Conservation (phyloP, 2,113 vertebrate genomes). For the Cygnus atratus region DNA sequence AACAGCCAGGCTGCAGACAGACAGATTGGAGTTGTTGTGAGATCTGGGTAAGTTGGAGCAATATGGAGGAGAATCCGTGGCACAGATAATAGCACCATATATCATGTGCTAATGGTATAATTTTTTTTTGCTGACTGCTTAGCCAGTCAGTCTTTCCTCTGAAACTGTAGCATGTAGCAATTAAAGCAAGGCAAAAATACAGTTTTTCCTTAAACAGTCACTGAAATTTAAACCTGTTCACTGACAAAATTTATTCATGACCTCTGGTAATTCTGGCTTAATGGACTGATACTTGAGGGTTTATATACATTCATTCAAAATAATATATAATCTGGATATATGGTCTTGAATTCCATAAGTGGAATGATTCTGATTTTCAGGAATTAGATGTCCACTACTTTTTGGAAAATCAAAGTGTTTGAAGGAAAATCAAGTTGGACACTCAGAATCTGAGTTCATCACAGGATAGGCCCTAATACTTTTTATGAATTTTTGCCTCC, state of each 20-base stretch:
- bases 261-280: constrained; percentile 21
- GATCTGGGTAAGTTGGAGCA: constrained; percentile 1
- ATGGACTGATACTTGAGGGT: constrained; percentile 10
- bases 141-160: constrained; percentile 13
- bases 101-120: background rate
- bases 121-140: constrained; percentile 11
- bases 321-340: background rate
- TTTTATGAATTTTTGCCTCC: background rate
- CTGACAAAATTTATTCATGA: constrained; percentile 9
- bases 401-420: background rate
- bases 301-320: constrained; percentile 5
- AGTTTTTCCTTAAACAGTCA: constrained; percentile 19
- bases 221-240: constrained; percentile 40
- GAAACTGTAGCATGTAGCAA: background rate
- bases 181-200: constrained; percentile 30
- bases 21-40: constrained; percentile 7
- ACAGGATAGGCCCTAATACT: background rate
- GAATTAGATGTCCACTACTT: background rate
- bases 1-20: background rate
- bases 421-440: background rate
- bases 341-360: background rate
- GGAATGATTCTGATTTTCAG: background rate
- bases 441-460: background rate
- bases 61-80: background rate
- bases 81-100: background rate